Conservation (phyloP, 2,797 vertebrate genomes). For the Parambassis ranga region DNA sequence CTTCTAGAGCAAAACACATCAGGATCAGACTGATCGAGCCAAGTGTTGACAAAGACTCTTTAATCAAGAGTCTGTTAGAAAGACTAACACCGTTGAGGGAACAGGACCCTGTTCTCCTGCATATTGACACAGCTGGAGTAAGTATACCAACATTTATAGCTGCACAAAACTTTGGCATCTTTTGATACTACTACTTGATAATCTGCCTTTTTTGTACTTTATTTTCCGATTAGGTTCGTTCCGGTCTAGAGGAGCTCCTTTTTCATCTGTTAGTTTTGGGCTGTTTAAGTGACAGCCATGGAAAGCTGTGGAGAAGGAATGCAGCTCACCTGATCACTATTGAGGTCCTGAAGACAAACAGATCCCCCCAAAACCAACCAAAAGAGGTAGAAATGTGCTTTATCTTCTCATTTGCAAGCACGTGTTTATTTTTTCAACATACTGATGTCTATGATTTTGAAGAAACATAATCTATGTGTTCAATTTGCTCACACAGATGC, state of each 20-base stretch:
- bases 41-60: slow-evolving; percentile 57
- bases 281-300: slow-evolving; percentile 74
- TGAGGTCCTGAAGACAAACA: slow-evolving; percentile 69
- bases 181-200: neutral
- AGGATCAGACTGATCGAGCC: slow-evolving; percentile 73
- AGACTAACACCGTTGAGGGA: slow-evolving; percentile 54
- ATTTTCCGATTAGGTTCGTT: slow-evolving; percentile 66
- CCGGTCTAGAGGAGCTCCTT: slow-evolving; percentile 79
- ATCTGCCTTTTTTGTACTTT: neutral
- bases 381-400: slow-evolving; percentile 63
- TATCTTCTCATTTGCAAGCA: neutral
- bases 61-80: slow-evolving; percentile 68
- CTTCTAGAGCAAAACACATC: slow-evolving; percentile 46
- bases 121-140: slow-evolving; percentile 80
- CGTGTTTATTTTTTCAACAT: no score
- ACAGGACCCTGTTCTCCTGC: slow-evolving; percentile 73
- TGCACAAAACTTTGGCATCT: neutral
- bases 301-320: slow-evolving; percentile 80
- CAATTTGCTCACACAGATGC: slow-evolving; percentile 49
- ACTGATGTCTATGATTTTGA: no score
- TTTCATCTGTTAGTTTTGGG: slow-evolving; percentile 78
- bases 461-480: slow-evolving; percentile 11
- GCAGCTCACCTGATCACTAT: slow-evolving; percentile 73
- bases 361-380: slow-evolving; percentile 25
- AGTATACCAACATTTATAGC: slow-evolving; percentile 6